These are phyloP conservation scores for Sebastes glaucus DNA, from an alignment of 2,797 vertebrate genomes.

Conservation along the genomic window DNA sequence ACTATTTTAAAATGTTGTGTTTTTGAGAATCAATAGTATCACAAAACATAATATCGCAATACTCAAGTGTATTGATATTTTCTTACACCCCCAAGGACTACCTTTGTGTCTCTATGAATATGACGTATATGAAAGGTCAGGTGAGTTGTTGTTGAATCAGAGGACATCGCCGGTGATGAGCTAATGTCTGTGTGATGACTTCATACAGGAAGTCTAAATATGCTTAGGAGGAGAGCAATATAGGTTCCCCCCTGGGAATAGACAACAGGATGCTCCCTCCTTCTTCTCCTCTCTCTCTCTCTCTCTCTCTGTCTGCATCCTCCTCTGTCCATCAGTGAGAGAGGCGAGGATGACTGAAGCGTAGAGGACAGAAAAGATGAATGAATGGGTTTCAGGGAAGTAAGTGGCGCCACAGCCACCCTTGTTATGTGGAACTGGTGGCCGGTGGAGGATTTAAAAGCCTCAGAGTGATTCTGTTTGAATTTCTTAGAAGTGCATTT, in stretches of 20 bases:
- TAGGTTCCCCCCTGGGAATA: constrained; percentile 62
- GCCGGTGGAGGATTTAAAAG: constrained; percentile 15
- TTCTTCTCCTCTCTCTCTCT: constrained; percentile 10
- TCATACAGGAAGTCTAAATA: constrained; percentile 82
- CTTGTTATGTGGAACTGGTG: constrained; percentile 7
- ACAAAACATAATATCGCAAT: too few relatives aligned
- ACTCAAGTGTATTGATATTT: too few relatives aligned
- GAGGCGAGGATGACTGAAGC: constrained; percentile 30
- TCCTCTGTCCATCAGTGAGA: constrained; percentile 36
- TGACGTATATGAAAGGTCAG: not conserved
- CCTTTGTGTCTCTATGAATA: constrained; percentile 1
- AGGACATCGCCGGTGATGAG: constrained; percentile 64
- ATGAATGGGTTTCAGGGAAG: constrained; percentile 39
- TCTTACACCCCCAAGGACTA: too few relatives aligned
- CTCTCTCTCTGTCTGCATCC: constrained; percentile 35
- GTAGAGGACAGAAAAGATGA: constrained; percentile 49
- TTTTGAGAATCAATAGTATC: too few relatives aligned
- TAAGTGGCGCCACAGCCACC: constrained; percentile 22
- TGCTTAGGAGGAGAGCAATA: constrained; percentile 71
- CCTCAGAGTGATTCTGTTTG: not conserved
- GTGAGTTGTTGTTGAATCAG: constrained; percentile 44
- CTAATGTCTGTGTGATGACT: constrained; percentile 78
- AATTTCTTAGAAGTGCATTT: not conserved
- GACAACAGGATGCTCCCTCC: constrained; percentile 69
- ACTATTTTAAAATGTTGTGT: too few relatives aligned